A percentile compares a stretch with the other conserved stretches of the same genome.
Conservation (phyloP, 2,888 invertebrate genomes). For the Drosophila cracens region DNA sequence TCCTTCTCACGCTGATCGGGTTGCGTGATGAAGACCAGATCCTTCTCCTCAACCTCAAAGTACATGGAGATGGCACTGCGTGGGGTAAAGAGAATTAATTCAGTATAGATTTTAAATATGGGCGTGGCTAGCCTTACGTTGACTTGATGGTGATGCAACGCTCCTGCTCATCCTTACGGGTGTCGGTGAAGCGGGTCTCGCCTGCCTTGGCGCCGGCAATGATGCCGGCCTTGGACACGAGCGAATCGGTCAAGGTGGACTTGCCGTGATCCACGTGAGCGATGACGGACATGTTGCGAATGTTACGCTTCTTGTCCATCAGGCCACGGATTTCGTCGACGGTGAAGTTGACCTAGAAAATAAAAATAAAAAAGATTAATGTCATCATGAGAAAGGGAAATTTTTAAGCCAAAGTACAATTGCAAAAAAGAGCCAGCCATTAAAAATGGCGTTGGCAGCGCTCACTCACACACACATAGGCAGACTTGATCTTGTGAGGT, state of each 20-base stretch:
- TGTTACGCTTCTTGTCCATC: slow-evolving; percentile 99
- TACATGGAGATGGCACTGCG: slow-evolving; percentile 99
- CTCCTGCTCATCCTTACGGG: slow-evolving; percentile 99
- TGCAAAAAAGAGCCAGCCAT: slow-evolving; percentile 48
- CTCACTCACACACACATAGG: slow-evolving; percentile 14
- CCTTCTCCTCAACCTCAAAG: slow-evolving; percentile 98
- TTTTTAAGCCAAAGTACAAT: background rate
- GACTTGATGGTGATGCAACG: slow-evolving; percentile 99
- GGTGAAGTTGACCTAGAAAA: slow-evolving; percentile 98
- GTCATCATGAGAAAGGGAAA: slow-evolving; percentile 10
- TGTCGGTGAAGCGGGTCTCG: slow-evolving; percentile 99
- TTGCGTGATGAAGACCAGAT: slow-evolving; percentile 96
- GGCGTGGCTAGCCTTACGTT: slow-evolving; percentile 86
- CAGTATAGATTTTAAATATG: background rate
- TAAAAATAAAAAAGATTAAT: slow-evolving; percentile 49
- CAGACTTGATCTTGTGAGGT: slow-evolving; percentile 66
- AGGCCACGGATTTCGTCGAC: slow-evolving; percentile 99
- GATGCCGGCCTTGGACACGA: slow-evolving; percentile 99
- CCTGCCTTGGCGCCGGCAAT: slow-evolving; percentile 99
- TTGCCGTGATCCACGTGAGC: slow-evolving; percentile 99
- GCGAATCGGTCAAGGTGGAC: slow-evolving; percentile 99
- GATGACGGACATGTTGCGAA: slow-evolving; percentile 99
- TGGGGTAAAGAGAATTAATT: background rate
- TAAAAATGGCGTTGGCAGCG: slow-evolving; percentile 66
- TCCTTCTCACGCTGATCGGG: slow-evolving; percentile 95